Conservation (phyloP, 2,113 vertebrate species). For the Toxotes jaculatrix region DNA sequence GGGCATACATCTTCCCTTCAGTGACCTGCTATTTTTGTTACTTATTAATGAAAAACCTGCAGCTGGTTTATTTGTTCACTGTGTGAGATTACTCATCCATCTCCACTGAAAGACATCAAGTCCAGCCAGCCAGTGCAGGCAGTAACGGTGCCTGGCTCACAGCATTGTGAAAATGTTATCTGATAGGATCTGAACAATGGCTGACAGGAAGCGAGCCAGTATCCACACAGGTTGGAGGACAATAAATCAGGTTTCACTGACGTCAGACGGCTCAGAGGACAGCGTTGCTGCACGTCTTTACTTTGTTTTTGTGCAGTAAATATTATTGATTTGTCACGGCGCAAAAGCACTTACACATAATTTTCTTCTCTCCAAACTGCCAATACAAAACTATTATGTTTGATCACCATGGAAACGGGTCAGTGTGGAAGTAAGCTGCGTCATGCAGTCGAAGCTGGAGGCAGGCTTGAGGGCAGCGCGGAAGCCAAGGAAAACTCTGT, state of each 20-base stretch:
- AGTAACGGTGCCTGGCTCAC: slow-evolving; percentile 20
- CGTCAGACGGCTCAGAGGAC: slow-evolving; percentile 32
- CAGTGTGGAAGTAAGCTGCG: slow-evolving; percentile 7
- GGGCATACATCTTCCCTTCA: slow-evolving; percentile 13
- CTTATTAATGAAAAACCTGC: slow-evolving; percentile 35
- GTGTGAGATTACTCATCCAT: slow-evolving; percentile 47
- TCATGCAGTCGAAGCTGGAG: neutral
- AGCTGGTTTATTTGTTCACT: slow-evolving; percentile 42
- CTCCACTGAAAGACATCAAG: slow-evolving; percentile 4
- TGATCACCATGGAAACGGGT: slow-evolving; percentile 33
- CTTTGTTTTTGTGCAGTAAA: slow-evolving; percentile 55
- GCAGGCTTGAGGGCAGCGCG: neutral
- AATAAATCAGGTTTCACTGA: slow-evolving; percentile 58
- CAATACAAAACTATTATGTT: slow-evolving; percentile 36
- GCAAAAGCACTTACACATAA: neutral
- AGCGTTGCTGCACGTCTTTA: slow-evolving; percentile 45
- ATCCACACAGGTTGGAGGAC: slow-evolving; percentile 41
- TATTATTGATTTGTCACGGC: slow-evolving; percentile 5
- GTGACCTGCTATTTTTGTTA: slow-evolving; percentile 22
- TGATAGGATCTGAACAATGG: slow-evolving; percentile 62
- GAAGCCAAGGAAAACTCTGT: slow-evolving; percentile 31
- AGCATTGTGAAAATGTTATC: slow-evolving; percentile 46
- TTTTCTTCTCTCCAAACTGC: slow-evolving; percentile 15
- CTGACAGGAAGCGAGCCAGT: slow-evolving; percentile 56
- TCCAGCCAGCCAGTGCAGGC: neutral